Conservation (phyloP, 2,797 vertebrate species). For the Artibeus lituratus region DNA sequence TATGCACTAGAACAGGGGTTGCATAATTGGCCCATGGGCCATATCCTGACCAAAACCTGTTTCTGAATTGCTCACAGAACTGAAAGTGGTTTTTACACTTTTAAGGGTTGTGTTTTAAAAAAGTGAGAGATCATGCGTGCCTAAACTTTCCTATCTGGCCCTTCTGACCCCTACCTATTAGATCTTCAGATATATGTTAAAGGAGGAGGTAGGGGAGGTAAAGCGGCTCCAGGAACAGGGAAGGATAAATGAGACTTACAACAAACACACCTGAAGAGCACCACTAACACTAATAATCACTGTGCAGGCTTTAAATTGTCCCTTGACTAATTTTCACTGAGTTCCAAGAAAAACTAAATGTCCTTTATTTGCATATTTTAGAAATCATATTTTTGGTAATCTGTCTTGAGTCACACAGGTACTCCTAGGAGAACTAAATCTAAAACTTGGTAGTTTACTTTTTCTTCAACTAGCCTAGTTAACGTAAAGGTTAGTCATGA, state of each 20-base stretch:
- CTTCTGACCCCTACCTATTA: neutral
- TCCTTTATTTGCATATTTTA: slow-evolving; percentile 32
- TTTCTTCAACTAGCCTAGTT: neutral
- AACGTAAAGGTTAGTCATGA: neutral
- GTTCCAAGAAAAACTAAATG: slow-evolving; percentile 26
- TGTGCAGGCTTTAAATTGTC: neutral
- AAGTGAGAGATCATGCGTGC: neutral
- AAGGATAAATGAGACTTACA: neutral
- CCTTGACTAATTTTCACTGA: slow-evolving; percentile 7
- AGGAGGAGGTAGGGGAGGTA: neutral
- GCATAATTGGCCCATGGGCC: neutral
- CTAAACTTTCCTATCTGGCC: neutral
- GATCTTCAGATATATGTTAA: neutral
- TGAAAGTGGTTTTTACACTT: neutral
- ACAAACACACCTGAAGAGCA: neutral
- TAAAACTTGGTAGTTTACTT: neutral
- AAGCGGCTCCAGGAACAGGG: neutral
- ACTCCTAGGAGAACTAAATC: neutral
- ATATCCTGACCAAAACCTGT: neutral
- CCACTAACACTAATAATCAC: neutral
- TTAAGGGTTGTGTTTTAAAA: neutral
- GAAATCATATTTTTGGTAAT: neutral
- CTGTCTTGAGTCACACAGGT: slow-evolving; percentile 7
- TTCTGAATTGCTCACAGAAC: neutral
- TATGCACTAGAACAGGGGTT: neutral